A percentile compares a stretch with the other conserved stretches of the same genome.
Evolutionary conservation across 2,797 vertebrate genomes (phyloP).

Genomic region (Danionella dracula): DNA sequence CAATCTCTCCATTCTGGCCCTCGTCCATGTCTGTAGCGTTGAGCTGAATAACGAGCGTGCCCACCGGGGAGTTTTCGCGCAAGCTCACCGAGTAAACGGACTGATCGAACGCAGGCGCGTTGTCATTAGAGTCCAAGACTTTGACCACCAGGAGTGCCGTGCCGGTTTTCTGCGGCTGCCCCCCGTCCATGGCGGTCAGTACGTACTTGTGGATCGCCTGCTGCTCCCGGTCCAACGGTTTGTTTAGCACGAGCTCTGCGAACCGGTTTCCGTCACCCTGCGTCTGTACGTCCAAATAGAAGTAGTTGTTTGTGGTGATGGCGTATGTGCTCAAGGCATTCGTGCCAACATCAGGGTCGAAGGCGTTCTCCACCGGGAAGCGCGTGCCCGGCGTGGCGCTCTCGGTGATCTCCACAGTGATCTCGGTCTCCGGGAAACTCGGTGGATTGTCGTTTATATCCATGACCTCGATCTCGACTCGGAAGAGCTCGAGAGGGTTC

Average conservation of each 20-base stretch:
- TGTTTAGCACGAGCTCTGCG: conserved; percentile 92
- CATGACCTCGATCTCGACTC: conserved; percentile 93
- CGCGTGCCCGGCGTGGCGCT: conserved; percentile 96
- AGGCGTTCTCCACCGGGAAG: conserved; percentile 94
- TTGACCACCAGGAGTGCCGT: conserved; percentile 91
- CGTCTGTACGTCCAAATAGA: conserved; percentile 94
- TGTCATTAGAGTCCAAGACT: conserved; percentile 97
- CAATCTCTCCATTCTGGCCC: conserved; percentile 91
- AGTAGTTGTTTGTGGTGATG: conserved; percentile 93
- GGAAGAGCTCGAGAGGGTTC: conserved; percentile 93
- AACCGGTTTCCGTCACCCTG: conserved; percentile 94
- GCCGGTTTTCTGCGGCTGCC: conserved; percentile 87
- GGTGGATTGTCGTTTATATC: conserved; percentile 98
- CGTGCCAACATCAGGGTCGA: conserved; percentile 95
- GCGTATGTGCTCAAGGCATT: conserved; percentile 92
- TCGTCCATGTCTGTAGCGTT: conserved; percentile 95
- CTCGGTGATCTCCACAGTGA: conserved; percentile 95
- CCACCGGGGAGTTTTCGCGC: conserved; percentile 87
- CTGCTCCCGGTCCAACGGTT: conserved; percentile 92
- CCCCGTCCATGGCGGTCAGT: conserved; percentile 94
- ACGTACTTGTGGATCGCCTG: conserved; percentile 95
- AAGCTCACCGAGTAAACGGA: conserved; percentile 90
- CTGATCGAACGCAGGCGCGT: conserved; percentile 92
- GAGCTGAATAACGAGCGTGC: conserved; percentile 89
- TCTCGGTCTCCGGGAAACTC: conserved; percentile 87